Base-by-base conservation (phyloP, 2,888 invertebrate species). In the Pristionchus fissidentatus region DNA sequence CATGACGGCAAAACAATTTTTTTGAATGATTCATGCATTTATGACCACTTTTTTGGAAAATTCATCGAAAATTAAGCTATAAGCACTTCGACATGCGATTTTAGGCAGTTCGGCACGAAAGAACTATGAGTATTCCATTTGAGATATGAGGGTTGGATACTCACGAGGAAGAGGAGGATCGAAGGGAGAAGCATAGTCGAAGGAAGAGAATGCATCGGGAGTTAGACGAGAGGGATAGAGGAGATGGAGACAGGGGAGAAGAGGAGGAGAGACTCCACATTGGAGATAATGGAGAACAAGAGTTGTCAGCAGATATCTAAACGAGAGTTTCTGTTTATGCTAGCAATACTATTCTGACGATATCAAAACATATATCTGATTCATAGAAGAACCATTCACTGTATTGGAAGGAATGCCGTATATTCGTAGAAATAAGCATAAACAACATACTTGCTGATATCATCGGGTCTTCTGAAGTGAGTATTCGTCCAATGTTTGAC, bases 241-340 rank as follows among this genome's bases (percentile, higher is more conserved):
- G 13, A 83, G 38, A 84, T 92, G 91, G 29, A 92, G 85, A 84
- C 91, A 92, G 1, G 92, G 92, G 29, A 92, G 85, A 1, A 92
- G 87, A 0, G 91, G 90, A 3, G 91, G 91, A 3, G 83, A 57
- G 7, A 88, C 86, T 41, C 87, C 92, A 75, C 87, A 88, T 85
- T 92, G 92, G 41, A 92, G 86, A 70, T 84, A 92, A 77, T 92
- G 92, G 3, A 92, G 62, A 3, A 91, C 88, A 79, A 92, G 87
- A 29, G 92, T 85, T n/a, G 91, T 91, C 22, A 92, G 84, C 0
- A 92, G 89, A 83, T 92, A 92, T 83, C 90, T 90, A n/a, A n/a
- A n/a, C n/a, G n/a, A n/a, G n/a, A n/a, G n/a, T n/a, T 83, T 62
- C 85, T 15, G n/a, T 15, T 15, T 26, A 49, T 49, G 13, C 10